Evolutionary conservation across 2,888 invertebrate genomes (phyloP).

Genomic region (Acronicta psi): DNA sequence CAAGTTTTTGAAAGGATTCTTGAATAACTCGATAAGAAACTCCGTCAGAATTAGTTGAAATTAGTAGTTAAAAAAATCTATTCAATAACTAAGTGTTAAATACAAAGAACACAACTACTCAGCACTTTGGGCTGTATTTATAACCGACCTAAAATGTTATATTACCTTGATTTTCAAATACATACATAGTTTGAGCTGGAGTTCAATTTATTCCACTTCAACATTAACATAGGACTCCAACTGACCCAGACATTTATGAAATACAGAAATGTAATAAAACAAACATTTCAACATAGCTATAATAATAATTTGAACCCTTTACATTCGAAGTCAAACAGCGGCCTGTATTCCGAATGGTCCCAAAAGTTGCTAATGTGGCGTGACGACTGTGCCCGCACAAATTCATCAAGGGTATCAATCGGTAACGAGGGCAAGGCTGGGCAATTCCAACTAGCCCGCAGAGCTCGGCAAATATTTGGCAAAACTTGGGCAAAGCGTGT

Average conservation of each 20-base stretch:
- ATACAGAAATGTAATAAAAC: slow-evolving; percentile 17
- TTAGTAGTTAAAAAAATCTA: too few species aligned
- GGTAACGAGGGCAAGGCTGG: slow-evolving; percentile 62
- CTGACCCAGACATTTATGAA: not conserved
- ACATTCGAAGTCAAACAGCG: slow-evolving; percentile 41
- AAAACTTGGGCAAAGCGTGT: slow-evolving; percentile 45
- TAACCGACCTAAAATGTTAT: too few species aligned
- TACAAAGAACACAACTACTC: too few species aligned
- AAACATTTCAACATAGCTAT: slow-evolving; percentile 18
- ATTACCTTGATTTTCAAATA: too few species aligned
- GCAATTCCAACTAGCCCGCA: slow-evolving; percentile 70
- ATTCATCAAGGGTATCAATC: slow-evolving; percentile 75
- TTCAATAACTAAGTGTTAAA: too few species aligned
- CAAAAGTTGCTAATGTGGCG: slow-evolving; percentile 42
- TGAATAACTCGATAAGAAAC: too few species aligned
- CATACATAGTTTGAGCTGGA: too few species aligned
- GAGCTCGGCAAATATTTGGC: slow-evolving; percentile 66
- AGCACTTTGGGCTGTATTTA: too few species aligned
- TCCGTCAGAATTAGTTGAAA: too few species aligned
- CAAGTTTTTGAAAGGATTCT: not conserved
- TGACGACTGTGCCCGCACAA: slow-evolving; percentile 45
- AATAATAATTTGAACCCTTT: slow-evolving; percentile 35
- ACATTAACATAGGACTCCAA: too few species aligned
- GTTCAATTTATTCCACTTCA: too few species aligned
- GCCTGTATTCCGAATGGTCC: slow-evolving; percentile 33